phyloP scores from a whole-genome alignment of 2,888 invertebrate species.

The Apantesis nais region DNA sequence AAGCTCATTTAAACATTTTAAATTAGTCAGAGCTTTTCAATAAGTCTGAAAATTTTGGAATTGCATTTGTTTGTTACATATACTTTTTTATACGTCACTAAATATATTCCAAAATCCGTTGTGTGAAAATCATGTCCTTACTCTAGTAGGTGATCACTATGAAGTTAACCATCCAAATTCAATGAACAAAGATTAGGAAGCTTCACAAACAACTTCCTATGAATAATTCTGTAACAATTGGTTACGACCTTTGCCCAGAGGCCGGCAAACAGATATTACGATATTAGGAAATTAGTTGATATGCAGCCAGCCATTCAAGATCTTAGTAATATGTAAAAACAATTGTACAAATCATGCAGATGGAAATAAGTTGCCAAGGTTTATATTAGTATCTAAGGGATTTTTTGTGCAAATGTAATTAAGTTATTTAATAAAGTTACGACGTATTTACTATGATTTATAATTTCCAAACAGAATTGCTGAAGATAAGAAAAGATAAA shows the following conservation, averaged over 20 bases:
- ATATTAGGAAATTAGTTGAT: slow-evolving; percentile 23
- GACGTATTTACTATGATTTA: background rate
- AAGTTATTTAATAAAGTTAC: no score
- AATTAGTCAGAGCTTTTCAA: no score
- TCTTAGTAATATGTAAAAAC: slow-evolving; percentile 25
- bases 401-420: no score
- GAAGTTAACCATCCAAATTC: background rate
- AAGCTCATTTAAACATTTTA: no score
- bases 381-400: background rate
- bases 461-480: background rate
- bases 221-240: slow-evolving; percentile 20
- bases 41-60: no score
- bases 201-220: slow-evolving; percentile 10
- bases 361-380: background rate
- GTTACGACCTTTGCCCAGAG: slow-evolving; percentile 23
- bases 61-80: no score
- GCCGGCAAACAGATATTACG: slow-evolving; percentile 31
- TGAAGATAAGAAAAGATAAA: no score
- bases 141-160: background rate
- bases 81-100: no score
- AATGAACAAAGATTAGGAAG: slow-evolving; percentile 23
- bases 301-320: slow-evolving; percentile 37
- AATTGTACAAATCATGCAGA: slow-evolving; percentile 22
- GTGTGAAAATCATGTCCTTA: slow-evolving; percentile 5
- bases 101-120: no score